Base-by-base conservation (phyloP, 2,797 vertebrate species). In the Clarias platycephalus region DNA sequence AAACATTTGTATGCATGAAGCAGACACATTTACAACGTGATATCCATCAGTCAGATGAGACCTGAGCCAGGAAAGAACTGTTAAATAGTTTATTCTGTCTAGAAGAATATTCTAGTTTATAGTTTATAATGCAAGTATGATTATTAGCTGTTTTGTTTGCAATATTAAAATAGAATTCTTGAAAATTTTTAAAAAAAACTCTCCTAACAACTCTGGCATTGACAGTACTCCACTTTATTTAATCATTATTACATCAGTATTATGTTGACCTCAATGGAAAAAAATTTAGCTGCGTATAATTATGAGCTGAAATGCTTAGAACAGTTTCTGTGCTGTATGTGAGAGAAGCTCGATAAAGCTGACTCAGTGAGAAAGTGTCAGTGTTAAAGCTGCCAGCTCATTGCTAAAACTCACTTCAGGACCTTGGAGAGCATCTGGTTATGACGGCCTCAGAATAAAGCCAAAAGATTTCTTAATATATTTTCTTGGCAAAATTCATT, bases 391-490 rank as follows among this genome's bases (percentile, higher is more conserved):
- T 58, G 74, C 74, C 53, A 34, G 18, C 28, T 58, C 28, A 76
- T 34, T 5, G 0, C 5, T 34, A 34, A 76, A 57, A 2, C 55
- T 57, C 8, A 0, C 28, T 58, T 76, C 74, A 76, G 74, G 7
- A 76, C 74, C 74, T 13, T 76, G 74, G 74, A 76, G 28, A 76
- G 74, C 55, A 9, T 34, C 55, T 12, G 28, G 20, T 37, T 22
- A 76, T 1, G 10, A 5, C 0, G 1, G 55, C 20, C 4, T 58
- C 55, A 18, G 44, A 71, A 15, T n/a, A 24, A 34, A 57, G 16
- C 18, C 72, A 31, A 22, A 53, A 53, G 12, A 53, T 53, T 3
- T 53, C 49, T 13, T 53, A 53, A 53, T 53, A 53, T 13, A 53
- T 55, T 55, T 12, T 55, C 16, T 12, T 31, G 16, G 0, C 49